A percentile compares a stretch with the other conserved stretches of the same genome.
These are phyloP conservation scores for Protaetia brevitarsis DNA, from an alignment of 1,140 invertebrate species.

Conservation along the genomic window DNA sequence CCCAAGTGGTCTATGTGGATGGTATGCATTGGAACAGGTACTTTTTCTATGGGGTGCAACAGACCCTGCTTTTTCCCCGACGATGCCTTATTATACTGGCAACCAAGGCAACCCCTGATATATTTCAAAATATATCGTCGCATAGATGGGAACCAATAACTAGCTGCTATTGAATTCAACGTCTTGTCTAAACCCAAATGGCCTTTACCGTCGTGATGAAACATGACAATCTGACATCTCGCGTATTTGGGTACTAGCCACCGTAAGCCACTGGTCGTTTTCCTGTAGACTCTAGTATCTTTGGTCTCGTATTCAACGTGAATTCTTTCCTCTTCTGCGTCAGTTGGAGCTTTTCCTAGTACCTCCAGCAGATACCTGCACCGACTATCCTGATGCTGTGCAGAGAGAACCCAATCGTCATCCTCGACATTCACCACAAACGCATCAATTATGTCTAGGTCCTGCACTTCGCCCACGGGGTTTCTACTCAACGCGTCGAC, in stretches of 20 bases:
- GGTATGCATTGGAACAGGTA: background rate
- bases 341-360: background rate
- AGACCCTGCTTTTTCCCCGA: background rate
- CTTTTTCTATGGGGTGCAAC: background rate
- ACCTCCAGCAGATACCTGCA: background rate
- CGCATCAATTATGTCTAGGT: constrained; percentile 17
- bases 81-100: background rate
- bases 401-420: constrained; percentile 24
- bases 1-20: constrained; percentile 17
- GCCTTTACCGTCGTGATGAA: constrained; percentile 43
- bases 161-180: constrained; percentile 7
- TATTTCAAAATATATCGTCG: background rate
- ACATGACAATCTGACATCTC: constrained; percentile 32
- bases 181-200: constrained; percentile 42
- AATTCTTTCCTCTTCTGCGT: background rate
- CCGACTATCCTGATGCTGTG: constrained; percentile 19
- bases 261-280: background rate
- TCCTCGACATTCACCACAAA: constrained; percentile 1
- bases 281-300: constrained; percentile 18
- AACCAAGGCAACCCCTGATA: background rate
- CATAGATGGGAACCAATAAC: constrained; percentile 11
- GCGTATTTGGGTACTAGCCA: constrained; percentile 25
- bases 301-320: background rate
- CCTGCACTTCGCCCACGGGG: constrained; percentile 20
- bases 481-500: constrained; percentile 37